Conservation (phyloP, 2,888 invertebrate species). For the Oxytorus armatus region DNA sequence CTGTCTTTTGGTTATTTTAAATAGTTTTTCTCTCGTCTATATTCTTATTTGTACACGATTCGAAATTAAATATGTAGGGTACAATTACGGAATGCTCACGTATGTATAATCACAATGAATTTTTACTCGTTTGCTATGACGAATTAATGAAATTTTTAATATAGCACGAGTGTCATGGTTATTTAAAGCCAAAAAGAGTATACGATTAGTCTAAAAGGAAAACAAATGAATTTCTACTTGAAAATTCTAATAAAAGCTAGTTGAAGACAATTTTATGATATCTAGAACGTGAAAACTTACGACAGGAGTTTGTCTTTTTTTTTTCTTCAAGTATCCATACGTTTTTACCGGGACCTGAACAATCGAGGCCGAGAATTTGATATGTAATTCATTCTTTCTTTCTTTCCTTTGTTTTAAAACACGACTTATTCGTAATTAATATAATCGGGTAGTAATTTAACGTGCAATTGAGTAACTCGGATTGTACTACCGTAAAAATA, state of each 20-base stretch:
- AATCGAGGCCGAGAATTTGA: slow-evolving; percentile 48
- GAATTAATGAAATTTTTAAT: neutral
- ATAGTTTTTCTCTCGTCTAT: slow-evolving; percentile 58
- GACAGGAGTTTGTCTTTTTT: slow-evolving; percentile 7
- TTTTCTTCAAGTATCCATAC: too few relatives aligned
- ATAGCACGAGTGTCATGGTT: slow-evolving; percentile 31
- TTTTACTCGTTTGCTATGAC: slow-evolving; percentile 14
- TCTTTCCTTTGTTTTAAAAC: slow-evolving; percentile 3
- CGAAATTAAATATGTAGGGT: slow-evolving; percentile 46
- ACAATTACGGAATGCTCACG: slow-evolving; percentile 59
- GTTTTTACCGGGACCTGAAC: too few relatives aligned
- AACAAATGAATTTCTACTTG: neutral
- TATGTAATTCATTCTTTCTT: slow-evolving; percentile 50
- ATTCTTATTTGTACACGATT: slow-evolving; percentile 61
- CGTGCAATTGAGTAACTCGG: slow-evolving; percentile 22
- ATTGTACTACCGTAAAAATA: slow-evolving; percentile 20
- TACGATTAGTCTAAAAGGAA: slow-evolving; percentile 22
- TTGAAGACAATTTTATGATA: neutral
- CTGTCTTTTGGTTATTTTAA: slow-evolving; percentile 51
- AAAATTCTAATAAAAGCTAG: slow-evolving; percentile 9
- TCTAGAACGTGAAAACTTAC: slow-evolving; percentile 33
- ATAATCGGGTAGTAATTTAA: slow-evolving; percentile 33
- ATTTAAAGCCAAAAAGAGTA: neutral
- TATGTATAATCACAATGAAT: slow-evolving; percentile 54
- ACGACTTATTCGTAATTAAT: slow-evolving; percentile 12